Conservation (phyloP, 2,797 vertebrate genomes). For the Macroramphosus scolopax region DNA sequence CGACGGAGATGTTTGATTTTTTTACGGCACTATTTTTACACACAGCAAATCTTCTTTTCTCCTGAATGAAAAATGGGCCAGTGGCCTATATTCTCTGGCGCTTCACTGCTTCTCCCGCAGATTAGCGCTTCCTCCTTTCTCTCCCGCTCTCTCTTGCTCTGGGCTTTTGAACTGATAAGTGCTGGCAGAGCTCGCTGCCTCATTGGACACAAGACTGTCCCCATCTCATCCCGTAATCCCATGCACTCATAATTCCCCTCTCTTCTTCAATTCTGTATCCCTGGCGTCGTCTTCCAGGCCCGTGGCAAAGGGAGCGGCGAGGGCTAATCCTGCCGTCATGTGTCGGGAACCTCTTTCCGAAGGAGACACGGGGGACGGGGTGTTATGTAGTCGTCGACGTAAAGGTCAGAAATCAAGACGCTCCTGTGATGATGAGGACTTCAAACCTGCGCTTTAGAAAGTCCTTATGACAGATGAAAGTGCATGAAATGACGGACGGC, state of each 20-base stretch:
- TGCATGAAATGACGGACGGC: not conserved
- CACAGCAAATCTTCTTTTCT: slow-evolving; percentile 63
- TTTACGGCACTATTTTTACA: slow-evolving; percentile 61
- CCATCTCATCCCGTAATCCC: slow-evolving; percentile 26
- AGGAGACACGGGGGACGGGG: not conserved
- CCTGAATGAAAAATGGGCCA: slow-evolving; percentile 66
- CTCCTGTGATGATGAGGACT: not conserved
- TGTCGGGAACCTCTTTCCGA: slow-evolving; percentile 11
- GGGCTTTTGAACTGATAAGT: slow-evolving; percentile 65
- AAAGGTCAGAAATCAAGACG: no score
- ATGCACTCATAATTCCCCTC: slow-evolving; percentile 1
- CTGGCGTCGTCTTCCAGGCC: slow-evolving; percentile 9
- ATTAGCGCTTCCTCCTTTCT: slow-evolving; percentile 55
- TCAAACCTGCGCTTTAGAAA: no score
- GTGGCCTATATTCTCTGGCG: slow-evolving; percentile 69
- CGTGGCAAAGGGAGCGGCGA: not conserved
- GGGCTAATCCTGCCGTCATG: slow-evolving; percentile 35
- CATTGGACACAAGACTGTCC: slow-evolving; percentile 54
- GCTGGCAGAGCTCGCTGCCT: slow-evolving; percentile 59
- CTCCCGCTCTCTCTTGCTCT: slow-evolving; percentile 39
- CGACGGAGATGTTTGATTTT: slow-evolving; percentile 43
- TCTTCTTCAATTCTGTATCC: slow-evolving; percentile 2
- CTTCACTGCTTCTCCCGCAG: slow-evolving; percentile 58
- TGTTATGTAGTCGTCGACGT: no score
- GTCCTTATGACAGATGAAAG: not conserved